Evolutionary conservation across 2,888 invertebrate species (phyloP).

Genomic region (Molorchus minor): DNA sequence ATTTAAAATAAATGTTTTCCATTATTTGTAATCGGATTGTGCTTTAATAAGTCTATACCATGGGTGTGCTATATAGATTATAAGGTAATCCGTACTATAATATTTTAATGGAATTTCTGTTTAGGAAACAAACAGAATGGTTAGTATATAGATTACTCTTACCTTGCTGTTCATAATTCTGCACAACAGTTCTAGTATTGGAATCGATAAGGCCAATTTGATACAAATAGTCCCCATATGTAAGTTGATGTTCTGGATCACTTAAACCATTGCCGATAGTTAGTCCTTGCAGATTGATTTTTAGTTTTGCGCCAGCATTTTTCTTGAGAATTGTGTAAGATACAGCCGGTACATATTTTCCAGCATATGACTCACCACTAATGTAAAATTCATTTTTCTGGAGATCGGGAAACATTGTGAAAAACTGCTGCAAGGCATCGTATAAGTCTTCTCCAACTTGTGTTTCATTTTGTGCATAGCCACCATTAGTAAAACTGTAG

Average conservation of each 20-base stretch:
- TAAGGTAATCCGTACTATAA: no score
- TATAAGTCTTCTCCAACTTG: slow-evolving; percentile 85
- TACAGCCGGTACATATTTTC: slow-evolving; percentile 79
- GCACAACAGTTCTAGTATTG: slow-evolving; percentile 70
- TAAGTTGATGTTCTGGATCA: slow-evolving; percentile 80
- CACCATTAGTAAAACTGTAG: slow-evolving; percentile 86
- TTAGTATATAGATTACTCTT: no score
- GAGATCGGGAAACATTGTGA: slow-evolving; percentile 81
- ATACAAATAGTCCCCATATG: slow-evolving; percentile 82
- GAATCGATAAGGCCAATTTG: slow-evolving; percentile 77
- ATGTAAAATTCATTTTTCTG: slow-evolving; percentile 82
- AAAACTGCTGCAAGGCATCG: slow-evolving; percentile 81
- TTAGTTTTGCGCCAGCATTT: slow-evolving; percentile 67
- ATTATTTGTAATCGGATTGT: no score
- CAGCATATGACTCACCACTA: slow-evolving; percentile 90
- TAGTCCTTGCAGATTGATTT: slow-evolving; percentile 76
- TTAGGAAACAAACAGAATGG: no score
- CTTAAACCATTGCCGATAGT: slow-evolving; percentile 84
- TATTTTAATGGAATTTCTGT: no score
- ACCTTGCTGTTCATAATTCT: slow-evolving; percentile 69
- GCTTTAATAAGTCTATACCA: no score
- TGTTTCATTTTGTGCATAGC: slow-evolving; percentile 81
- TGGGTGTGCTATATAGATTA: no score
- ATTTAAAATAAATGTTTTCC: no score
- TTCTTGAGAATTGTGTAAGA: slow-evolving; percentile 77